These are phyloP conservation scores for Caenorhabditis sp. DNA, from an alignment of 2,888 invertebrate species.

Conservation along the genomic window DNA sequence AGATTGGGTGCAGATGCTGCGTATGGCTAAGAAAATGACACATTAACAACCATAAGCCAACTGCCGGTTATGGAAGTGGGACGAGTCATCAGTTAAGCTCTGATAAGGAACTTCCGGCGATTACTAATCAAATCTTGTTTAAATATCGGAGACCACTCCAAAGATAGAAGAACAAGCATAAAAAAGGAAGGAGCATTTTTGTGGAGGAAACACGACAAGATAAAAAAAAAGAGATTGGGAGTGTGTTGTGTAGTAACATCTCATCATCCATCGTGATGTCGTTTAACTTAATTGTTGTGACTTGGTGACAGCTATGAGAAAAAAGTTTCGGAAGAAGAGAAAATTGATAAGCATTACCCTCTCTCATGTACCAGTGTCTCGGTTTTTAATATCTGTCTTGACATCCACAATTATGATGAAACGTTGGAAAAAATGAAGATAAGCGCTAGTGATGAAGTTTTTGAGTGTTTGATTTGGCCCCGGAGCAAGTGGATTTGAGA, in stretches of 20 bases:
- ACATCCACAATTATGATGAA: slow-evolving; percentile 12
- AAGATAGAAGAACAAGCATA: slow-evolving; percentile 29
- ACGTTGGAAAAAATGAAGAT: neutral
- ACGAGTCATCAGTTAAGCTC: neutral
- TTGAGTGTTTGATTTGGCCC: neutral
- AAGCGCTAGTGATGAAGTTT: slow-evolving; percentile 12
- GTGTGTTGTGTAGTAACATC: slow-evolving; percentile 64
- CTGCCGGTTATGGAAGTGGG: neutral
- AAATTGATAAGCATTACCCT: slow-evolving; percentile 38
- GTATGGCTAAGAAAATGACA: neutral
- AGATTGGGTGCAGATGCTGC: neutral
- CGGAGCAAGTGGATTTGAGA: neutral
- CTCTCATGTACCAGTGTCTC: slow-evolving; percentile 9
- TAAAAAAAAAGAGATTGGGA: slow-evolving; percentile 29
- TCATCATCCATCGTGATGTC: slow-evolving; percentile 60
- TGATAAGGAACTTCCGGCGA: slow-evolving; percentile 39
- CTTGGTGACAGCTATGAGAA: slow-evolving; percentile 47
- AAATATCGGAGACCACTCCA: slow-evolving; percentile 8
- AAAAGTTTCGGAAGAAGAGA: slow-evolving; percentile 17
- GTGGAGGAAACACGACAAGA: slow-evolving; percentile 8
- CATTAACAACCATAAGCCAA: neutral
- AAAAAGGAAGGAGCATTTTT: slow-evolving; percentile 22
- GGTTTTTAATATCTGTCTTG: slow-evolving; percentile 3
- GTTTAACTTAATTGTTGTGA: slow-evolving; percentile 63
- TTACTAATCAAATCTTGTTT: slow-evolving; percentile 22